A percentile compares a stretch with the other conserved stretches of the same genome.
Conservation (phyloP, 1,140 invertebrate species). For the Drosophila setifemur region DNA sequence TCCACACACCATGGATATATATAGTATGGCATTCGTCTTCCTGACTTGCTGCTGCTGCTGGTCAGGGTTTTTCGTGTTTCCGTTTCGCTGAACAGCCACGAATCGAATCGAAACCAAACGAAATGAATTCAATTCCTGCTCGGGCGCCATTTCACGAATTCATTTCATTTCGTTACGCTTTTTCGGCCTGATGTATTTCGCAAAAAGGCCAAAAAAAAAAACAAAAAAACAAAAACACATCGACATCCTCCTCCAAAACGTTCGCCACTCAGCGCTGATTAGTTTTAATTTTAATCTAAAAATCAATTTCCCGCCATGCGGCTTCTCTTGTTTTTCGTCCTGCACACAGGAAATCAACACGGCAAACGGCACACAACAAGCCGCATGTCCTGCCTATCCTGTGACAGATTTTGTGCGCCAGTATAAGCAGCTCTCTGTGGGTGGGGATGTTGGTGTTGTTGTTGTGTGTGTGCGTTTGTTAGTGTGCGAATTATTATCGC, state of each 20-base stretch:
- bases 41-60: slow-evolving; percentile 27
- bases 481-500: slow-evolving; percentile 65
- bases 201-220: no score
- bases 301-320: slow-evolving; percentile 77
- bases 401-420: slow-evolving; percentile 59
- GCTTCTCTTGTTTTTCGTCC: slow-evolving; percentile 62
- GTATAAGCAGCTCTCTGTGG: no score
- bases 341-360: slow-evolving; percentile 79
- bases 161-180: slow-evolving; percentile 79
- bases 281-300: slow-evolving; percentile 82
- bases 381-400: slow-evolving; percentile 45
- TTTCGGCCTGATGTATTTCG: slow-evolving; percentile 75
- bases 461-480: neutral
- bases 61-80: slow-evolving; percentile 65
- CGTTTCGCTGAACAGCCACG: slow-evolving; percentile 66
- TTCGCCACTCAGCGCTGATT: slow-evolving; percentile 76
- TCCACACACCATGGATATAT: neutral
- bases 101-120: slow-evolving; percentile 58
- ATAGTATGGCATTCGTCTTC: slow-evolving; percentile 22
- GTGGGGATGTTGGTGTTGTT: neutral
- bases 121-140: slow-evolving; percentile 16
- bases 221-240: slow-evolving; percentile 44
- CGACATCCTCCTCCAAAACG: slow-evolving; percentile 17
- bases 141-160: slow-evolving; percentile 37
- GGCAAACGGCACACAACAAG: slow-evolving; percentile 41